These are phyloP conservation scores for Calliphora vicina DNA, from an alignment of 1,140 invertebrate genomes.

Conservation along the genomic window DNA sequence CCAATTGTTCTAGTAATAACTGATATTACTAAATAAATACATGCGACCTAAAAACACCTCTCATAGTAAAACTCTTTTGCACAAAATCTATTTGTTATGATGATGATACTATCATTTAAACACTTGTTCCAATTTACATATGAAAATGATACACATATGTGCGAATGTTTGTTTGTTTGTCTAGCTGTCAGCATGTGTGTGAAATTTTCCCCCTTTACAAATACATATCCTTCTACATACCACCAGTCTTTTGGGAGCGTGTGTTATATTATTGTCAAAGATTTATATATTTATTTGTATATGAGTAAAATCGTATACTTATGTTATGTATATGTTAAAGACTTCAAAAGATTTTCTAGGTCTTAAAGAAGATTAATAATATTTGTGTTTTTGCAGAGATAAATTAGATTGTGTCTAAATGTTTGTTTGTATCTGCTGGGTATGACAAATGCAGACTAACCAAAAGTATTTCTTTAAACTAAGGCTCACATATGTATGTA, in stretches of 20 bases:
- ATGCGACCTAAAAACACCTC: too few relatives aligned
- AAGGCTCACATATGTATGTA: background rate
- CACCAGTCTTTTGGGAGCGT: too few relatives aligned
- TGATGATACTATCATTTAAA: constrained; percentile 21
- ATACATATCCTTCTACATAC: too few relatives aligned
- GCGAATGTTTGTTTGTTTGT: background rate
- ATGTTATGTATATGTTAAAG: background rate
- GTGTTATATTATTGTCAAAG: background rate
- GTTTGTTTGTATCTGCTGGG: background rate
- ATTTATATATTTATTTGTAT: background rate
- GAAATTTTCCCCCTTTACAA: too few relatives aligned
- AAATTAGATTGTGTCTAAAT: background rate
- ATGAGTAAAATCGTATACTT: background rate
- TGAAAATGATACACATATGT: constrained; percentile 1
- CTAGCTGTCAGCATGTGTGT: background rate
- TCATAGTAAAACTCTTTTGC: background rate
- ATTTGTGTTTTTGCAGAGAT: background rate
- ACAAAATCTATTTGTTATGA: background rate
- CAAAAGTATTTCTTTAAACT: background rate
- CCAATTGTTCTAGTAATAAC: too few relatives aligned
- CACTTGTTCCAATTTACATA: constrained; percentile 29
- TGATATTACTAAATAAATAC: too few relatives aligned
- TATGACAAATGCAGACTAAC: background rate
- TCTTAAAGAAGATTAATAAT: constrained; percentile 34
- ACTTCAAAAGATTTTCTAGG: constrained; percentile 22